These are phyloP conservation scores for Sinelater perroti DNA, from an alignment of 2,888 invertebrate genomes.

Conservation along the genomic window DNA sequence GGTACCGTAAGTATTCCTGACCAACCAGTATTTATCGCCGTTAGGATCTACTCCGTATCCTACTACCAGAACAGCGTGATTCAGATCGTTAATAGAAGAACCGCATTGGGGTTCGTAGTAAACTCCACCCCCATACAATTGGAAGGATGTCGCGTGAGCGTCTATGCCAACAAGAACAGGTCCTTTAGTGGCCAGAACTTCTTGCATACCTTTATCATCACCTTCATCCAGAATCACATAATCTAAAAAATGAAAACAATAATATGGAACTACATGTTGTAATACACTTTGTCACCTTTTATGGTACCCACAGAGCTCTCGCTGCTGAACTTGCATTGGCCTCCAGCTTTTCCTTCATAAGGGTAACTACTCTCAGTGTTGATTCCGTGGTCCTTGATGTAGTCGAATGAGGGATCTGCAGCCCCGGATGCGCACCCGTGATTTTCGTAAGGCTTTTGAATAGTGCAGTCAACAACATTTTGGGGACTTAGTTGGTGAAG, in stretches of 20 bases:
- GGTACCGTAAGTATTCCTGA: slow-evolving; percentile 73
- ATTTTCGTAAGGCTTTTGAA: slow-evolving; percentile 54
- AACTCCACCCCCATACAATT: slow-evolving; percentile 80
- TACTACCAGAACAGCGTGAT: slow-evolving; percentile 84
- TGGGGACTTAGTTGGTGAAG: slow-evolving; percentile 62
- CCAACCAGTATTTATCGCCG: slow-evolving; percentile 70
- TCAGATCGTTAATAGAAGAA: slow-evolving; percentile 66
- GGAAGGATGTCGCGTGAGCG: slow-evolving; percentile 64
- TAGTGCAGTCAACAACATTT: slow-evolving; percentile 62
- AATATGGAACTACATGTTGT: background rate
- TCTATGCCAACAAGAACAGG: slow-evolving; percentile 27
- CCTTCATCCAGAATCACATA: slow-evolving; percentile 69
- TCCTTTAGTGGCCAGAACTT: slow-evolving; percentile 79
- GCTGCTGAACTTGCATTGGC: slow-evolving; percentile 9
- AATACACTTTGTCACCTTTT: no score
- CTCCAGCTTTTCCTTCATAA: slow-evolving; percentile 49
- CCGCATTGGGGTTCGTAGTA: slow-evolving; percentile 78
- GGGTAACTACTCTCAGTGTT: slow-evolving; percentile 65
- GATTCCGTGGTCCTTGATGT: slow-evolving; percentile 60
- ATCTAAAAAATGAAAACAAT: slow-evolving; percentile 64
- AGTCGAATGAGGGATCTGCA: slow-evolving; percentile 60
- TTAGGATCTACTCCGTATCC: slow-evolving; percentile 77
- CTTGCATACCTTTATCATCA: slow-evolving; percentile 65
- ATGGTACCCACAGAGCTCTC: slow-evolving; percentile 5
- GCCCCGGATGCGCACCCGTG: slow-evolving; percentile 62